A percentile compares a stretch with the other conserved stretches of the same genome.
Conservation (phyloP, 2,888 invertebrate genomes). For the Masnerella sp. region DNA sequence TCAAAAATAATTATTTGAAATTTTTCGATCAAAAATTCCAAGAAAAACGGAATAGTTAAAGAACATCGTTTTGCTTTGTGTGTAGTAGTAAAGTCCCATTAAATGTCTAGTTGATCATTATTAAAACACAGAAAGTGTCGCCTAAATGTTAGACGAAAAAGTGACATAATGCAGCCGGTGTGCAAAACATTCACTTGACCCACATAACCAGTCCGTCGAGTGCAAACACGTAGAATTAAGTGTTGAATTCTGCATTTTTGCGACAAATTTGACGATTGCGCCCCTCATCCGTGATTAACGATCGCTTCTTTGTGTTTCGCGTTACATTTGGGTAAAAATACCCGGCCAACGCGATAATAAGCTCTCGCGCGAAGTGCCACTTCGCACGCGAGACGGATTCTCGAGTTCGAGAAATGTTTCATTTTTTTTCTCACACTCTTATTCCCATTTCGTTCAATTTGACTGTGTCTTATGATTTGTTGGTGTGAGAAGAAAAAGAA, state of each 20-base stretch:
- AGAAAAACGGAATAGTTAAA: too few relatives aligned
- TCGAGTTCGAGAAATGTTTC: too few relatives aligned
- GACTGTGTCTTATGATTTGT: too few relatives aligned
- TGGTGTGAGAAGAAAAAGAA: too few relatives aligned
- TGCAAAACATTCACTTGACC: conserved; percentile 27
- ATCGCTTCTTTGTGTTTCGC: conserved; percentile 9
- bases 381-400: conserved; percentile 5
- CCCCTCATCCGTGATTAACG: conserved; percentile 11
- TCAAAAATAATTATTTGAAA: too few relatives aligned
- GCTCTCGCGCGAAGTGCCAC: conserved; percentile 1
- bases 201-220: conserved; percentile 3
- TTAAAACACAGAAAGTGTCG: too few relatives aligned
- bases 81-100: too few relatives aligned
- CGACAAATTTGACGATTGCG: conserved; percentile 9
- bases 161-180: conserved; percentile 8
- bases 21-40: too few relatives aligned
- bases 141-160: too few relatives aligned
- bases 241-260: conserved; percentile 10
- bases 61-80: too few relatives aligned
- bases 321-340: conserved; percentile 16
- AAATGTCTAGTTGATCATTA: not conserved
- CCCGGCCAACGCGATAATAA: not conserved
- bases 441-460: too few relatives aligned
- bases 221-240: conserved; percentile 21
- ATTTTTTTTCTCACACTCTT: too few relatives aligned